Base-by-base conservation (phyloP, 1,140 invertebrate species). In the Hestina assimilis region DNA sequence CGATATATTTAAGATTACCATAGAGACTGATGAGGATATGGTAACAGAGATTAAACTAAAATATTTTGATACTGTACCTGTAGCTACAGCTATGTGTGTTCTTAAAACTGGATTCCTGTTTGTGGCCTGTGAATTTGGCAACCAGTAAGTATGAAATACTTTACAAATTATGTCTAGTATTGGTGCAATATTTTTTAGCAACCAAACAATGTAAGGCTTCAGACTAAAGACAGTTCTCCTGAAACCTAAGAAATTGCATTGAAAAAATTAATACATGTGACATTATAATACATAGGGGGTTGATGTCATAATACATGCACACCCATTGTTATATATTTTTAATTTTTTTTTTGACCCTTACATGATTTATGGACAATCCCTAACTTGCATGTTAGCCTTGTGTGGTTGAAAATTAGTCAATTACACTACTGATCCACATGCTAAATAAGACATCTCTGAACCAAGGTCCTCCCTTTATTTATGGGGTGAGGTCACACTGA, bases 131-230 rank as follows among this genome's bases (percentile, higher is more conserved):
- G 99, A 99, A 91, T 99, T 99, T 93, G 99, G 98, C 64, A 99
- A 99, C 89, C 99, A 99, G 96, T 99, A 92, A 96, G 96, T 96
- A n/a, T n/a, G n/a, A n/a, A n/a, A n/a, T n/a, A n/a, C n/a, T n/a
- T n/a, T n/a, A n/a, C n/a, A n/a, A n/a, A n/a, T n/a, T n/a, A n/a
- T n/a, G n/a, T n/a, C n/a, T n/a, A n/a, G n/a, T n/a, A n/a, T n/a
- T n/a, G n/a, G n/a, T n/a, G n/a, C n/a, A n/a, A n/a, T n/a, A n/a
- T n/a, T n/a, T n/a, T n/a, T n/a, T n/a, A n/a, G n/a, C n/a, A n/a
- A n/a, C n/a, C n/a, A n/a, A n/a, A n/a, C n/a, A n/a, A n/a, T n/a
- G n/a, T n/a, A n/a, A n/a, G n/a, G n/a, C n/a, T n/a, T n/a, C n/a
- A n/a, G n/a, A n/a, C n/a, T n/a, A n/a, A n/a, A n/a, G n/a, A n/a